Evolutionary conservation across 64 coral and sea anemone genomes (phyloP), one percentile per base, ranked within the genome.

Genomic region (Acropora yongei): DNA sequence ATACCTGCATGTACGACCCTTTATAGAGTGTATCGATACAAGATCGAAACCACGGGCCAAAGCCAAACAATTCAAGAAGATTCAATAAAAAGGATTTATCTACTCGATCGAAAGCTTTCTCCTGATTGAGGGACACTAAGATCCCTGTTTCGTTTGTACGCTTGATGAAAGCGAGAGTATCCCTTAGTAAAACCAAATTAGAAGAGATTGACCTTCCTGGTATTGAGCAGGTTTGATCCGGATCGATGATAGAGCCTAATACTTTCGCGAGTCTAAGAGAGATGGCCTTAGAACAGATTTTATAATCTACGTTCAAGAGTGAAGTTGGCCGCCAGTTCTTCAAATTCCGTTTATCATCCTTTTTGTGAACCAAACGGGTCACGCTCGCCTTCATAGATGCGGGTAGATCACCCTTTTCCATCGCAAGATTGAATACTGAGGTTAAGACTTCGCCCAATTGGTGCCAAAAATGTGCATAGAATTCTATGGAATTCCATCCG

Each of bases 401-500:
- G 0, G 63, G 16, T 10, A 67, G 17, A 10, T 16, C 63, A 67
- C 7, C 6, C 3, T 67, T 14, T 3, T 1, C 9, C 3, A 67
- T 14, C 10, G 9, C 10, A 0, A 14, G 11, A 3, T 67, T 12
- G 3, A 14, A 8, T 0, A 67, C 63, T 0, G 10, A 18, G 0
- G 16, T 3, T 67, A 7, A 67, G 16, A 4, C 9, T 8, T 8
- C 9, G 1, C 49, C 51, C 3, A 94, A 66, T 17, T 68, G 13
- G 30, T 76, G 12, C 60, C 78, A 60, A 78, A 94, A 89, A 6
- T 8, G 19, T 0, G 1, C 3, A 78, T 89, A 94, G 55, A 94
- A 94, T 3, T 89, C 57, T 2, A 94, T 47, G 7, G 92, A 46
- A 0, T 30, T 1, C 92, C 86, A 66, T 93, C 92, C 6, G 65